Percentiles rank a stretch among this genome's conserved stretches.
phyloP scores from a whole-genome alignment of 1,140 invertebrate genomes.

The Drosophila trapezifrons region DNA sequence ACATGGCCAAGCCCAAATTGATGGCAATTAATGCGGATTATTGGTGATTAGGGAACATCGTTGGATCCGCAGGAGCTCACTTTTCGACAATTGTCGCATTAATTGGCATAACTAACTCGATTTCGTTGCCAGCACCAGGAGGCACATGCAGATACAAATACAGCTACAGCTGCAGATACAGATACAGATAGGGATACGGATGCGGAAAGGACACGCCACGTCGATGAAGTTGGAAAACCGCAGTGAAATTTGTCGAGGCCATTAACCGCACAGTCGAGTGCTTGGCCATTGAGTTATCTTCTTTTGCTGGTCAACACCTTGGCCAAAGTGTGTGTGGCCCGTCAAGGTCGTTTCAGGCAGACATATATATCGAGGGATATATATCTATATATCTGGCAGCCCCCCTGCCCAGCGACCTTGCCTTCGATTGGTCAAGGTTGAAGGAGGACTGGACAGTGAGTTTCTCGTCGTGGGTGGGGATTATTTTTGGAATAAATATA shows the following conservation, averaged over 20 bases:
- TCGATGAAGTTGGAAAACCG: slow-evolving; percentile 45
- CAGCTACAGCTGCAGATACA: neutral
- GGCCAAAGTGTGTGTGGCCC: slow-evolving; percentile 4
- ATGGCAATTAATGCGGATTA: slow-evolving; percentile 52
- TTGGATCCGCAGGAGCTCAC: slow-evolving; percentile 46
- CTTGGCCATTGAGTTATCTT: slow-evolving; percentile 13
- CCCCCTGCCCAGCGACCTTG: slow-evolving; percentile 26
- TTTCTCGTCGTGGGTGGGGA: neutral
- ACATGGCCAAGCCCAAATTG: slow-evolving; percentile 38
- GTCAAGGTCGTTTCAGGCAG: slow-evolving; percentile 20
- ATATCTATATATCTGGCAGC: neutral
- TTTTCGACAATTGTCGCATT: slow-evolving; percentile 60
- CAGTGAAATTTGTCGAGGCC: slow-evolving; percentile 51
- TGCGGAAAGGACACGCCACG: slow-evolving; percentile 18
- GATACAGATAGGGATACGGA: slow-evolving; percentile 13
- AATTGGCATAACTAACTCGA: slow-evolving; percentile 85
- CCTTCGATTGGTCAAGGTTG: slow-evolving; percentile 34
- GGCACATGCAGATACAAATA: slow-evolving; percentile 7
- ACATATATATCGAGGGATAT: neutral
- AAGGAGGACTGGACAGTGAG: neutral
- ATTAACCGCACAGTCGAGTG: slow-evolving; percentile 52
- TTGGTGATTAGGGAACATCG: slow-evolving; percentile 44
- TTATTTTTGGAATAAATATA: neutral
- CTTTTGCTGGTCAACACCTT: slow-evolving; percentile 40
- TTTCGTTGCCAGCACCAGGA: slow-evolving; percentile 84